Conservation (phyloP, 2,888 invertebrate species). For the Cheilosia urbana region DNA sequence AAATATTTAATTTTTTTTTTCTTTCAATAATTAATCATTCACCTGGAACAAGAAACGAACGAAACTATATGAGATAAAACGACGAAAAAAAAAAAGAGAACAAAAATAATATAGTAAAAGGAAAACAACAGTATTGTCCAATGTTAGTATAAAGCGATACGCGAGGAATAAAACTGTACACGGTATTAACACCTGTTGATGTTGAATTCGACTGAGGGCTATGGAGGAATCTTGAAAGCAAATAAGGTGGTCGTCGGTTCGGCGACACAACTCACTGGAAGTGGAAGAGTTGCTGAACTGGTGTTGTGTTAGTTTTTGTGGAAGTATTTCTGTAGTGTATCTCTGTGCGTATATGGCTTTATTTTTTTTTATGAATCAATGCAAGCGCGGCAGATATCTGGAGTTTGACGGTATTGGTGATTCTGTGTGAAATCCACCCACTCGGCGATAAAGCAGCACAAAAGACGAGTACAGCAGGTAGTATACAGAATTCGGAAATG, state of each 20-base stretch:
- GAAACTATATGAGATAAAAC: slow-evolving; percentile 48
- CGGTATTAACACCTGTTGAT: slow-evolving; percentile 80
- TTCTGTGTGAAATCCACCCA: slow-evolving; percentile 54
- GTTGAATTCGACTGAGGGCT: slow-evolving; percentile 78
- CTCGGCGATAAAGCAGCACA: not conserved
- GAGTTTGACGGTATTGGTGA: slow-evolving; percentile 20
- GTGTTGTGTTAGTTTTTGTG: slow-evolving; percentile 34
- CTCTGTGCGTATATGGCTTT: slow-evolving; percentile 3
- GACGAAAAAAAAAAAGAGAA: slow-evolving; percentile 36
- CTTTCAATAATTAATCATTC: slow-evolving; percentile 62
- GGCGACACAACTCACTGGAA: slow-evolving; percentile 63
- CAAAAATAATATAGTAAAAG: slow-evolving; percentile 42
- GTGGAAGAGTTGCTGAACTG: slow-evolving; percentile 55
- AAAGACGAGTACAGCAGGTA: slow-evolving; percentile 22
- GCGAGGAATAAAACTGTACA: slow-evolving; percentile 69
- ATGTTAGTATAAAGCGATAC: slow-evolving; percentile 59
- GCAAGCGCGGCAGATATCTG: slow-evolving; percentile 14
- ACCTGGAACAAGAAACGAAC: slow-evolving; percentile 65
- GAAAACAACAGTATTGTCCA: slow-evolving; percentile 43
- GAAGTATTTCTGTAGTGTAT: slow-evolving; percentile 1
- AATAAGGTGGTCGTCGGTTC: slow-evolving; percentile 65
- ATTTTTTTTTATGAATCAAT: not conserved
- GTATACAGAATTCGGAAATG: not conserved
- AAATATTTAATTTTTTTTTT: slow-evolving; percentile 19
- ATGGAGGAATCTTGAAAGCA: slow-evolving; percentile 72